Base-by-base conservation (phyloP, 2,888 invertebrate species). In the Synergus umbraculus region DNA sequence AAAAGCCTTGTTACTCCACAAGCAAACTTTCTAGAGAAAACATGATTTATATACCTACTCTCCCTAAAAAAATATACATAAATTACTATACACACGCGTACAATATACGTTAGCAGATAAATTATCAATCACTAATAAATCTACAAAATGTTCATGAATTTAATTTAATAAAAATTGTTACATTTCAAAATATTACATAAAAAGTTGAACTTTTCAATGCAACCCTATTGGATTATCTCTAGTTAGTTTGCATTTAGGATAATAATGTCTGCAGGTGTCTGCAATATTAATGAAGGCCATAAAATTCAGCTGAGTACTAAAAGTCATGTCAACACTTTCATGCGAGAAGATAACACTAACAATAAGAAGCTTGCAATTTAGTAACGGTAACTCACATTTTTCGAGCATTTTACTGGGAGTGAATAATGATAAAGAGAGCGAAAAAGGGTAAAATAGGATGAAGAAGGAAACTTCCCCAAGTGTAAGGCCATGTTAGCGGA, bases 401-500 rank as follows among this genome's bases (percentile, higher is more conserved):
- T n/a, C 18, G 66, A 66, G 4, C 37, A 64, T 43, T n/a, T n/a
- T 43, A 43, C n/a, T 43, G n/a, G 3, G 43, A 8, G n/a, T n/a
- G 3, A 12, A n/a, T 66, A 41, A 9, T 66, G 66, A 43, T n/a
- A 66, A 66, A 37, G 22, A 66, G 29, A 43, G 13, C 8, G 22
- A 12, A 54, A 12, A 54, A 37, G 15, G 54, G 13, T 43, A 67
- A 66, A 66, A n/a, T 41, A n/a, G 10, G 43, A 43, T 43, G n/a
- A 66, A 66, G 10, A 66, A 18, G 37, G 10, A 41, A 66, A 66
- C 29, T 73, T 46, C 46, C 13, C 12, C 73, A 49, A 49, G 49
- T 18, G 46, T 29, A 9, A 73, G 66, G 37, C 44, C 7, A 69
- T 46, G 69, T 81, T 79, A 76, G 64, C 76, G 58, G 29, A 81